Evolutionary conservation across 2,797 vertebrate species (phyloP), one percentile per base, ranked within the genome.

Genomic region (Gymnopithys bicolor): DNA sequence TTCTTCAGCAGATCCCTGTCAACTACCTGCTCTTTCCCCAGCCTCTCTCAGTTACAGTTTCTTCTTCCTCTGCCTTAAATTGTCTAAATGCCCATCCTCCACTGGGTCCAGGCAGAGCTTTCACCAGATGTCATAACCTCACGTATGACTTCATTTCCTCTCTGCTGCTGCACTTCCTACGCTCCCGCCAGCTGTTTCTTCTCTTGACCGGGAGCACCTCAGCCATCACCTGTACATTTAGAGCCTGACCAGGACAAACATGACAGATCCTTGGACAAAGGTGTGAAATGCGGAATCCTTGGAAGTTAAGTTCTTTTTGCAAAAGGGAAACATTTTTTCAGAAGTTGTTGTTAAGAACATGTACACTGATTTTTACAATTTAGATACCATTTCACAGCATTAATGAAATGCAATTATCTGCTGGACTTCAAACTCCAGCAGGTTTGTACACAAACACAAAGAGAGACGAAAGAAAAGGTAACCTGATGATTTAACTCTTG

Each of bases 21-120:
- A 55, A 6, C 16, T 22, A 6, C 66, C 66, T 58, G 30, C 53
- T 53, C 46, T 5, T 66, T 49, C n/a, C 30, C 49, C n/a, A 78
- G n/a, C 3, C 27, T 60, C 41, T 13, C 0, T 2, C 21, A 90
- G 46, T 11, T 66, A 14, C 22, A 48, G 55, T n/a, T 90, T 37
- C 46, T 32, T 74, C 68, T 32, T 77, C 21, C 28, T 51, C 49
- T 58, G 66, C 84, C 66, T 56, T 8, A 59, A 59, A 49, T 1
- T 75, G 30, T 4, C 22, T 39, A 32, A 75, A 39, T 41, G 45
- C 12, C 0, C 0, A 5, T 17, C 41, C 58, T 35, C 11, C 48
- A 59, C 5, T 2, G 33, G 39, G 43, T 6, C 27, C 75, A 17
- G 41, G 21, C 60, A 19, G 2, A 39, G 58, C 33, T 82, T 74